Evolutionary conservation across 2,113 vertebrate genomes (phyloP).

Genomic region (Mola mola): DNA sequence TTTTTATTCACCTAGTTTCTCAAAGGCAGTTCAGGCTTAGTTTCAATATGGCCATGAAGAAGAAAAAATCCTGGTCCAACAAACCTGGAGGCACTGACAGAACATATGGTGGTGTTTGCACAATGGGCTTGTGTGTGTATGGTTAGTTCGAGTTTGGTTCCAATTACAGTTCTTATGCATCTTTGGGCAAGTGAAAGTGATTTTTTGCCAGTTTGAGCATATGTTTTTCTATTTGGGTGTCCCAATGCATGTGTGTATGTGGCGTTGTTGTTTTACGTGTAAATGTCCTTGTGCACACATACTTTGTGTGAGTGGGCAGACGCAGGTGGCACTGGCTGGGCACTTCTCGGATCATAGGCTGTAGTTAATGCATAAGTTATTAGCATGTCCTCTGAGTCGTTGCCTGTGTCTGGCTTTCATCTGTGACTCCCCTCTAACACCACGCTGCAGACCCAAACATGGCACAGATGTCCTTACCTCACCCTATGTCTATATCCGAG

Average conservation of each 20-base stretch:
- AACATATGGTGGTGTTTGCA: constrained; percentile 24
- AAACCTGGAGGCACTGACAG: not conserved
- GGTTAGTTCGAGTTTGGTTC: not conserved
- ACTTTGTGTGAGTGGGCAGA: constrained; percentile 30
- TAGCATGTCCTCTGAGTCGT: constrained; percentile 27
- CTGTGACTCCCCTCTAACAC: constrained; percentile 35
- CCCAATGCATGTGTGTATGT: not conserved
- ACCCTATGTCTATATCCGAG: constrained; percentile 15
- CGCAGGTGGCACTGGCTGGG: constrained; percentile 38
- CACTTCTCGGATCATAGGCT: constrained; percentile 63
- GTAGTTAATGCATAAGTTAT: constrained; percentile 49
- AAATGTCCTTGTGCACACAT: constrained; percentile 9
- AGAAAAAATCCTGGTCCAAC: constrained; percentile 16
- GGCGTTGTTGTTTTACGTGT: constrained; percentile 1
- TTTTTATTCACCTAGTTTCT: not conserved
- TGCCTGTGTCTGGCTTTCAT: constrained; percentile 56
- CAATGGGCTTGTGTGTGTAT: not conserved
- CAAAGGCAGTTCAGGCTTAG: constrained; percentile 3
- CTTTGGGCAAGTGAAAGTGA: constrained; percentile 1
- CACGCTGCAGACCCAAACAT: constrained; percentile 40
- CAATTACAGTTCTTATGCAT: constrained; percentile 25
- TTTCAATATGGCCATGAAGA: not conserved
- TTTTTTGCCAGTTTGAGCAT: not conserved
- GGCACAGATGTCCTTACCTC: constrained; percentile 35
- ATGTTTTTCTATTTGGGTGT: constrained; percentile 1